A percentile compares a stretch with the other conserved stretches of the same genome.
These are phyloP conservation scores for Aphelenchoides avenae DNA, from an alignment of 1,140 invertebrate genomes.

Conservation along the genomic window DNA sequence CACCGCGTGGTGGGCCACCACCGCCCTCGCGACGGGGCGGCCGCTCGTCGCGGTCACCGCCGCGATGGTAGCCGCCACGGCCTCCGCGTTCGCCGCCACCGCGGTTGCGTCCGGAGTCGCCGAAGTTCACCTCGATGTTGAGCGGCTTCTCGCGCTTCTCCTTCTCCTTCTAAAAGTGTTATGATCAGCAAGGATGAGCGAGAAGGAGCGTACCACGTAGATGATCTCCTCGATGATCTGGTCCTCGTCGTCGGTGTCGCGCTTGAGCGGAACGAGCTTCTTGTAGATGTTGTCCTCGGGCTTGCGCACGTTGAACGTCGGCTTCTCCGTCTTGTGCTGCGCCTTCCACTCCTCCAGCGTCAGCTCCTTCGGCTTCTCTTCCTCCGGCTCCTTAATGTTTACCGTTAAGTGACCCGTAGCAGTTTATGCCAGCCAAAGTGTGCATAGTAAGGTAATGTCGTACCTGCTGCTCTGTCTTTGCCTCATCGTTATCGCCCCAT, in stretches of 20 bases:
- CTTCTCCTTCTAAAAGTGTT: slow-evolving; percentile 23
- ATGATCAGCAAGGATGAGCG: not conserved
- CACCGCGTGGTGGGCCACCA: slow-evolving; percentile 2
- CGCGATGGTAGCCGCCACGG: slow-evolving; percentile 4
- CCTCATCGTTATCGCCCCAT: not conserved
- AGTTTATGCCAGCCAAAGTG: not conserved
- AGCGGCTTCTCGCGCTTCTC: slow-evolving; percentile 30
- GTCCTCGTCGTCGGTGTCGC: slow-evolving; percentile 20
- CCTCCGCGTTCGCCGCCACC: slow-evolving; percentile 15
- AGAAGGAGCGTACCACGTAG: not conserved
- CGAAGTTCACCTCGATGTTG: slow-evolving; percentile 36
- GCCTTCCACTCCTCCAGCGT: slow-evolving; percentile 42
- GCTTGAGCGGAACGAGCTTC: slow-evolving; percentile 33
- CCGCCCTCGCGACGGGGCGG: slow-evolving; percentile 11
- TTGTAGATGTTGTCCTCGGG: slow-evolving; percentile 32
- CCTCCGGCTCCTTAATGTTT: slow-evolving; percentile 8
- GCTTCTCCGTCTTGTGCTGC: slow-evolving; percentile 22
- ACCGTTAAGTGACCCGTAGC: no score
- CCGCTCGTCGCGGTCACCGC: not conserved
- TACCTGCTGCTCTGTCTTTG: not conserved
- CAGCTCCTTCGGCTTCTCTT: slow-evolving; percentile 19
- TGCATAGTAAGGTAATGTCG: not conserved
- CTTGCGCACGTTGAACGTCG: slow-evolving; percentile 26
- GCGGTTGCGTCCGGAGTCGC: slow-evolving; percentile 7
- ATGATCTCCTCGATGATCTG: slow-evolving; percentile 17